Conservation (phyloP, 2,888 invertebrate genomes). For the Tinea pellionella region DNA sequence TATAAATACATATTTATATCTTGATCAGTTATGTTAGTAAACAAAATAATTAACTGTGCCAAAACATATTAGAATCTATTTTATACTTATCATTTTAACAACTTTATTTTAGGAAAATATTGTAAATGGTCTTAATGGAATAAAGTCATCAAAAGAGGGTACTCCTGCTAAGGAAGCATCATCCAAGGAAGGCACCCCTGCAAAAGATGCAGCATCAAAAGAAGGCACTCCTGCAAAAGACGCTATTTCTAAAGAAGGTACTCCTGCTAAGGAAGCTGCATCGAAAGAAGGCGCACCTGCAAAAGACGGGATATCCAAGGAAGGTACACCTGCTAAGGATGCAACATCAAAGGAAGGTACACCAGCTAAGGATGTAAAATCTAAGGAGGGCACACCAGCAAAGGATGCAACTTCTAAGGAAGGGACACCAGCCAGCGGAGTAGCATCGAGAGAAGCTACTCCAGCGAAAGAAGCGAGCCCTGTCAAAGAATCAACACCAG, state of each 20-base stretch:
- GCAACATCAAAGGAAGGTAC: constrained; percentile 27
- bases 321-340: constrained; percentile 22
- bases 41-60: neutral
- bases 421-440: constrained; percentile 19
- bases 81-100: too few species aligned
- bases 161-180: constrained; percentile 19
- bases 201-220: constrained; percentile 21
- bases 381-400: constrained; percentile 25
- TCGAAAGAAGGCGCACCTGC: constrained; percentile 12
- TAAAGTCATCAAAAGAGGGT: constrained; percentile 23
- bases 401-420: constrained; percentile 29
- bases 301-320: constrained; percentile 11
- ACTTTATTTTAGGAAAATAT: constrained; percentile 33
- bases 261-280: constrained; percentile 20
- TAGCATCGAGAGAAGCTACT: constrained; percentile 26
- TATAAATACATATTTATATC: neutral
- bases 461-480: constrained; percentile 19
- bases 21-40: too few species aligned
- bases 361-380: constrained; percentile 24
- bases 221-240: constrained; percentile 23
- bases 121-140: constrained; percentile 42
- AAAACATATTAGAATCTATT: neutral
- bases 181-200: constrained; percentile 7
- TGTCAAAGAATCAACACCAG: constrained; percentile 21
- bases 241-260: constrained; percentile 20